phyloP scores from a whole-genome alignment of 2,113 vertebrate genomes.

The Malurus cyaneus region DNA sequence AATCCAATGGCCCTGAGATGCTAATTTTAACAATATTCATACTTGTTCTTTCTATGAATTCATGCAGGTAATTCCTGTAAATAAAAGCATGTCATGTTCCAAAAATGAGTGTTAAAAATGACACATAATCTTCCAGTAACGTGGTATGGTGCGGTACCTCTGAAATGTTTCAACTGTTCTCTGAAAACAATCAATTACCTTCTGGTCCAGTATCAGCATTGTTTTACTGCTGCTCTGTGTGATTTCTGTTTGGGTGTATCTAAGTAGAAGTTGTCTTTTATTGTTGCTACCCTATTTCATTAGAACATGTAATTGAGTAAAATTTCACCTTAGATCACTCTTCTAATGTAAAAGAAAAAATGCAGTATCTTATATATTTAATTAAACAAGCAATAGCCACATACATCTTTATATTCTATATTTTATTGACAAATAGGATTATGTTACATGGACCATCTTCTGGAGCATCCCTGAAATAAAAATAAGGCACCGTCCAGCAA shows the following conservation, averaged over 20 bases:
- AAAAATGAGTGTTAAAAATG: neutral
- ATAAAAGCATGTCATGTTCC: neutral
- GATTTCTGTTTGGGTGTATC: neutral
- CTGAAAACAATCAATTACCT: neutral
- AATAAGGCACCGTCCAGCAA: neutral
- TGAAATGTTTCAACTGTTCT: neutral
- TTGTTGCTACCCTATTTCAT: neutral
- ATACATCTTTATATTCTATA: neutral
- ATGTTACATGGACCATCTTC: neutral
- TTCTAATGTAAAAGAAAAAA: neutral
- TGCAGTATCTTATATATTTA: neutral
- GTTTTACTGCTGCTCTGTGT: neutral
- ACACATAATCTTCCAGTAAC: rapidly evolving
- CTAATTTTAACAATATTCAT: neutral
- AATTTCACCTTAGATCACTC: neutral
- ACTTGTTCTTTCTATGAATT: neutral
- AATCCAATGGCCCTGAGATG: neutral
- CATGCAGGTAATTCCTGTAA: neutral
- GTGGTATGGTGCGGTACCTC: neutral
- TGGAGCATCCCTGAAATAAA: neutral
- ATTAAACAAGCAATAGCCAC: neutral
- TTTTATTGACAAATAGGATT: neutral
- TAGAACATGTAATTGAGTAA: neutral
- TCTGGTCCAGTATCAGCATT: neutral
- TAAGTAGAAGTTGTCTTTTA: neutral